Base-by-base conservation (phyloP, 2,113 vertebrate genomes). In the Poeciliopsis retropinna region DNA sequence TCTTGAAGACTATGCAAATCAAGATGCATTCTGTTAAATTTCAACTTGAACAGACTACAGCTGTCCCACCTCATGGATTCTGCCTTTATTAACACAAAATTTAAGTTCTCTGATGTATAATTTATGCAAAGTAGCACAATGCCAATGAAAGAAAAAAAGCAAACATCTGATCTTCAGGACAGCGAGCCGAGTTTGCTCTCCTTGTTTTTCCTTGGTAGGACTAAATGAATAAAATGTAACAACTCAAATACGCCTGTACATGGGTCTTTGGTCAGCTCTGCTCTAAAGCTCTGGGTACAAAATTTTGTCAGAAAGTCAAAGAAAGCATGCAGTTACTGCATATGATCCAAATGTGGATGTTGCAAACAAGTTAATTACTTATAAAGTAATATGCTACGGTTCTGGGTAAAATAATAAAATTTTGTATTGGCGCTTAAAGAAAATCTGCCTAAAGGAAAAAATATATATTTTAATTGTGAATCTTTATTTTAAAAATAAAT, bases 241-340 rank as follows among this genome's bases (percentile, higher is more conserved):
- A 88, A 85, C 66, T 72, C 78, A 76, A 22, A 83, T 87, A 90
- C 89, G 80, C 81, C 87, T 88, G 82, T 91, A 94, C 91, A 91
- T 70, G 37, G 78, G 83, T 86, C 64, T 85, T 75, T 61, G 64
- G 79, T 73, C 84, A 90, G 78, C 64, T 27, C 80, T 85, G 80
- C 70, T 85, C 78, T 67, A 83, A 87, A 83, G 75, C 73, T 68
- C 61, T 71, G 51, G 67, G 29, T 60, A 73, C 60, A 82, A 84
- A 82, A 75, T 63, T 44, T 63, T 84, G 61, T 70, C 80, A 84
- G 74, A 79, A 80, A 60, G n/a, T 72, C 31, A 60, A 64, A 74
- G 30, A 64, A 63, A 88, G 82, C 32, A 30, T 27, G 27, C 22
- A 47, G 34, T 54, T 54, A 64, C 63, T 70, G 31, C 29, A 25